phyloP scores from a whole-genome alignment of 2,888 invertebrate genomes.

The Noctuana brunneofusca region DNA sequence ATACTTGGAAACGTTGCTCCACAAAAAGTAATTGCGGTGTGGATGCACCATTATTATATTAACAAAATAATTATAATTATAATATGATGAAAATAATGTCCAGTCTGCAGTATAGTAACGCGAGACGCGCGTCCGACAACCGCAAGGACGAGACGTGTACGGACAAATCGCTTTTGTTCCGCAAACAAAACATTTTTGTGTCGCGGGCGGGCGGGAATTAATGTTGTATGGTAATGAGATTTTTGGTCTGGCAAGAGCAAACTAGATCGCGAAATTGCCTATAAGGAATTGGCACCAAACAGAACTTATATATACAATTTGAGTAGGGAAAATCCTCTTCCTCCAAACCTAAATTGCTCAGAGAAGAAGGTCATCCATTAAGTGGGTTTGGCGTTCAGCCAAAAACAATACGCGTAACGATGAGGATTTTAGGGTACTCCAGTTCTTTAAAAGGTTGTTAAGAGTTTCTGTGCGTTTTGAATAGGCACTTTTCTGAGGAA shows the following conservation, averaged over 20 bases:
- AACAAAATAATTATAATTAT: too few relatives aligned
- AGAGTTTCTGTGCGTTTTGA: background rate
- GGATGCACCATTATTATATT: too few relatives aligned
- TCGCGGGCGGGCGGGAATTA: background rate
- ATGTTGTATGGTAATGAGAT: background rate
- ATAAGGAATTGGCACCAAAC: conserved; percentile 25
- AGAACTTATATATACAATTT: conserved; percentile 7
- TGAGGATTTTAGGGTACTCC: conserved; percentile 11
- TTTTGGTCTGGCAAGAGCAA: conserved; percentile 11
- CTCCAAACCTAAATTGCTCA: conserved; percentile 8
- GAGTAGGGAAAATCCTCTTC: conserved; percentile 7
- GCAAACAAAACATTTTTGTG: background rate
- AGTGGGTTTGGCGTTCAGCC: conserved; percentile 20
- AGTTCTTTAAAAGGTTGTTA: conserved; percentile 8
- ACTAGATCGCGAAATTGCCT: conserved; percentile 11
- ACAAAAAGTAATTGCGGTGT: too few relatives aligned
- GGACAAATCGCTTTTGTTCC: background rate
- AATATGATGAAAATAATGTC: too few relatives aligned
- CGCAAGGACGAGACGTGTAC: conserved; percentile 43
- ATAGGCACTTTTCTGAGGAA: conserved; percentile 2
- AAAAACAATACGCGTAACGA: conserved; percentile 10
- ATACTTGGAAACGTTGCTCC: too few relatives aligned
- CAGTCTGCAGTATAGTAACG: too few relatives aligned
- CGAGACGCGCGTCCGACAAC: conserved; percentile 41
- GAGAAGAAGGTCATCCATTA: conserved; percentile 15